Evolutionary conservation across 2,797 vertebrate species (phyloP).

Genomic region (Erethizon dorsatum): DNA sequence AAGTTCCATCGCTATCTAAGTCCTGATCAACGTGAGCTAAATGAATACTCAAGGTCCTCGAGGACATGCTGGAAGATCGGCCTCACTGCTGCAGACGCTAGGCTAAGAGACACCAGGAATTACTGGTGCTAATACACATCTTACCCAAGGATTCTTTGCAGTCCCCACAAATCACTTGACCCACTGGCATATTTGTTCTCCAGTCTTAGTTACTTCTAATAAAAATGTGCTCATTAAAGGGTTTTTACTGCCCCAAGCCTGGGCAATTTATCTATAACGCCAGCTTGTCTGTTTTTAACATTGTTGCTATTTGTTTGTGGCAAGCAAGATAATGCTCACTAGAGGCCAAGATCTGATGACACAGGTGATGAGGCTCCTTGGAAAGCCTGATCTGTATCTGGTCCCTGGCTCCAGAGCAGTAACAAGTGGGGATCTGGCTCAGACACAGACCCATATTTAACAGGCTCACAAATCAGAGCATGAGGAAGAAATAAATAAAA

Average conservation of each 20-base stretch:
- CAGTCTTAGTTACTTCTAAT: neutral
- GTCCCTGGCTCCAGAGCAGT: neutral
- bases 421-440: neutral
- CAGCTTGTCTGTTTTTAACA: neutral
- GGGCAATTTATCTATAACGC: neutral
- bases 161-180: neutral
- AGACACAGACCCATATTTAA: neutral
- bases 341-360: neutral
- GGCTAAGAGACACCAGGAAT: neutral
- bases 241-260: neutral
- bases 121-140: neutral
- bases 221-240: slow-evolving; percentile 3
- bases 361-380: neutral
- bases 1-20: neutral
- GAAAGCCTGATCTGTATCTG: neutral
- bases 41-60: neutral
- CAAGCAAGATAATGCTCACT: neutral
- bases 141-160: neutral
- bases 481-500: neutral
- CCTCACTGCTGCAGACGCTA: neutral
- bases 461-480: neutral
- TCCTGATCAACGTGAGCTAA: neutral
- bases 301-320: neutral
- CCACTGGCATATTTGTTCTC: neutral
- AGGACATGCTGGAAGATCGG: neutral